phyloP scores from a whole-genome alignment of 2,113 vertebrate genomes.

The Pao palembangensis region DNA sequence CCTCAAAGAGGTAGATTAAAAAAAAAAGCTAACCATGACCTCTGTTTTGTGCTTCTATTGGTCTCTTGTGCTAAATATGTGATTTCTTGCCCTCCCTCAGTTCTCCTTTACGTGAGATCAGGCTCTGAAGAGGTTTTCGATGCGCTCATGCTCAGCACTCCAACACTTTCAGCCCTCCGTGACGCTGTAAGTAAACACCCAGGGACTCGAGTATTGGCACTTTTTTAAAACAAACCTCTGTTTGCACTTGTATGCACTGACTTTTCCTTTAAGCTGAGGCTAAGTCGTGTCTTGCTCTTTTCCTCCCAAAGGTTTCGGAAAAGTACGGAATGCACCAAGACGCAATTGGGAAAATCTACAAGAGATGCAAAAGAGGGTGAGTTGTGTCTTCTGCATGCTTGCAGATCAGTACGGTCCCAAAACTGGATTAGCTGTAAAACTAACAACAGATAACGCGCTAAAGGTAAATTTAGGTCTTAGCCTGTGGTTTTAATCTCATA shows the following conservation, averaged over 20 bases:
- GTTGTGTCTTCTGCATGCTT: conserved; percentile 39
- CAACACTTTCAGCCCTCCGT: conserved; percentile 86
- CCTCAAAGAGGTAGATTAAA: conserved; percentile 83
- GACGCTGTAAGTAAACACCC: conserved; percentile 82
- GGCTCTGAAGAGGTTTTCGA: conserved; percentile 91
- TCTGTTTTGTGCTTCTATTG: background rate
- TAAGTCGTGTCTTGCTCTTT: conserved; percentile 19
- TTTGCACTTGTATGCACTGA: too few relatives aligned
- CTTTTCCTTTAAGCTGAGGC: background rate
- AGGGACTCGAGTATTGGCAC: background rate
- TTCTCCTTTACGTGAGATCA: conserved; percentile 88
- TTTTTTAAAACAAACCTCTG: too few relatives aligned
- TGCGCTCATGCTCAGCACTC: conserved; percentile 93
- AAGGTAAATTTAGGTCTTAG: conserved; percentile 19
- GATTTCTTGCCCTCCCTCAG: conserved; percentile 36
- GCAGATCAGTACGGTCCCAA: too few relatives aligned
- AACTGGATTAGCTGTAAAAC: background rate
- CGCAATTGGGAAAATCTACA: conserved; percentile 95
- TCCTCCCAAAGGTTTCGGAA: conserved; percentile 88
- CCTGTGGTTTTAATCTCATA: conserved; percentile 39
- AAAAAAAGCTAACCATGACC: background rate
- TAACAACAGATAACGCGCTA: background rate
- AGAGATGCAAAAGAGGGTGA: conserved; percentile 99
- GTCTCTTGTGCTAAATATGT: background rate
- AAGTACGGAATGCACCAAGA: conserved; percentile 93